Conservation (phyloP, 2,797 vertebrate species). For the Columba guinea region DNA sequence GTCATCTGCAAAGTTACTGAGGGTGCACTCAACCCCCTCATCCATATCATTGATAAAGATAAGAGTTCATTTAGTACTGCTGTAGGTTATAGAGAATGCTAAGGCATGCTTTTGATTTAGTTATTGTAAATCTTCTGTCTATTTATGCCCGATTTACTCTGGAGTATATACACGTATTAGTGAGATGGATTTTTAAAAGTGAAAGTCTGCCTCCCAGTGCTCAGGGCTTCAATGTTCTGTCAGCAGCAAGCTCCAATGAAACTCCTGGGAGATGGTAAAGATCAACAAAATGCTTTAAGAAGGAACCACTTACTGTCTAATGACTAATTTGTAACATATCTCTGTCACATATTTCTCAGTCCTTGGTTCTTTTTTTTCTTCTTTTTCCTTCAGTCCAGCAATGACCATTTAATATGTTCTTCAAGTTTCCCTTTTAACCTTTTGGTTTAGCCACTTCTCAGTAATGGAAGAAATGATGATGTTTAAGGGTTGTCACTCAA, state of each 20-base stretch:
- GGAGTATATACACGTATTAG: fast-evolving
- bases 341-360: not conserved
- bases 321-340: not conserved
- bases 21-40: too few relatives aligned
- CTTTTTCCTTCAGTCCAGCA: not conserved
- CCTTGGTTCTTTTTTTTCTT: not conserved
- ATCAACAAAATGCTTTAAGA: not conserved
- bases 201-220: not conserved
- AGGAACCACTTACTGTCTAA: not conserved
- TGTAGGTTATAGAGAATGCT: not conserved
- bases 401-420: not conserved
- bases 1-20: too few relatives aligned
- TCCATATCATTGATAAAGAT: too few relatives aligned
- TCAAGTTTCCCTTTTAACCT: not conserved
- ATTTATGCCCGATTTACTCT: not conserved
- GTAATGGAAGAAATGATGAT: not conserved
- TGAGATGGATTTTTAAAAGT: not conserved
- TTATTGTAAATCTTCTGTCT: fast-evolving
- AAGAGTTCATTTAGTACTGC: not conserved
- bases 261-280: not conserved
- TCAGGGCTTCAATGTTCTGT: not conserved
- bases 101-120: not conserved
- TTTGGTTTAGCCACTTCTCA: not conserved
- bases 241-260: not conserved
- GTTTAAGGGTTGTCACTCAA: not conserved